These are phyloP conservation scores for Neopelma chrysocephalum DNA, from an alignment of 2,797 vertebrate genomes.

Conservation along the genomic window DNA sequence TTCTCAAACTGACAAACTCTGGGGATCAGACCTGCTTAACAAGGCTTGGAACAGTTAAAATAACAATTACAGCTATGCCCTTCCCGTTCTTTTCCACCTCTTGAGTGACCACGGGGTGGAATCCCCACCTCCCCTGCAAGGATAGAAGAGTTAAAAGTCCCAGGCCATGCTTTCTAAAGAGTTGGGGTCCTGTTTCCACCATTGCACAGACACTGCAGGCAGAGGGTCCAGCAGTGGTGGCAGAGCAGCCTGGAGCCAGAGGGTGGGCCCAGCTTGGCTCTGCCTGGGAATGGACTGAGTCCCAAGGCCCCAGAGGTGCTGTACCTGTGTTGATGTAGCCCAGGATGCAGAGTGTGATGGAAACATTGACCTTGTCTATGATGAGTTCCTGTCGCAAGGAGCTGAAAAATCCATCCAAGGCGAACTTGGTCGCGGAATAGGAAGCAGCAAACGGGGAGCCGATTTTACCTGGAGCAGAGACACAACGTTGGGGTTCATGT, in stretches of 20 bases:
- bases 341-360: slow-evolving; percentile 76
- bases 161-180: accelerated
- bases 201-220: accelerated
- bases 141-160: neutral
- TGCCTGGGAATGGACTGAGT: accelerated
- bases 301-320: accelerated
- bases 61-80: accelerated
- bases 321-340: slow-evolving; percentile 77
- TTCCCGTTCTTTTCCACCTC: neutral
- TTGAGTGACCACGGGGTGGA: neutral
- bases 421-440: slow-evolving; percentile 76
- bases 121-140: neutral
- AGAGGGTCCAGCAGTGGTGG: neutral
- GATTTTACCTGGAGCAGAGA: slow-evolving; percentile 62
- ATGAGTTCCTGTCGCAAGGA: slow-evolving; percentile 64
- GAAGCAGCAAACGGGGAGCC: slow-evolving; percentile 11
- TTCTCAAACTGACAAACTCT: accelerated
- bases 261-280: neutral
- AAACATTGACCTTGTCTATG: slow-evolving; percentile 65
- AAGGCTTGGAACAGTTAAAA: neutral
- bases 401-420: slow-evolving; percentile 77
- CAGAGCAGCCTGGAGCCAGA: neutral
- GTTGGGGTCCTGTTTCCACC: accelerated
- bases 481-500: accelerated
- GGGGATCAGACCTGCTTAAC: neutral